A percentile compares a stretch with the other conserved stretches of the same genome.
phyloP scores from a whole-genome alignment of 2,113 vertebrate genomes.

The Ophthalmolycus amberensis region DNA sequence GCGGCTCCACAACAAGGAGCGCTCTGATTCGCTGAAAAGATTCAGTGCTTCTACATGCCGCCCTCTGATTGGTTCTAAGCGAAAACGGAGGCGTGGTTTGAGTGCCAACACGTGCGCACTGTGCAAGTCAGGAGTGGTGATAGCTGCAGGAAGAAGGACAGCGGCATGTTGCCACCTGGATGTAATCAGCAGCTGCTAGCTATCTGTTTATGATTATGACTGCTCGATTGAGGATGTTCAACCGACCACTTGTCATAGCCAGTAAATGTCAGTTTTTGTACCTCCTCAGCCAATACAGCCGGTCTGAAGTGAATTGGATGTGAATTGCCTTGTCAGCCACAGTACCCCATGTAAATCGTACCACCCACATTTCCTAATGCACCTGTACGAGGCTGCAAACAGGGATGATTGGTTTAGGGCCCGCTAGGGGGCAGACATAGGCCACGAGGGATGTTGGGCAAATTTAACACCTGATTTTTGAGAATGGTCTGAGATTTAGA shows the following conservation, averaged over 20 bases:
- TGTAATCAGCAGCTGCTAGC: conserved; percentile 32
- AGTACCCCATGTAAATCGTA: background rate
- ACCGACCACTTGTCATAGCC: conserved; percentile 51
- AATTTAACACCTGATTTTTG: conserved; percentile 16
- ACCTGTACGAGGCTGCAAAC: conserved; percentile 3
- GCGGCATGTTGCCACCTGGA: conserved; percentile 55
- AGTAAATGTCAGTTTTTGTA: conserved; percentile 38
- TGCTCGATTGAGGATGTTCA: conserved; percentile 48
- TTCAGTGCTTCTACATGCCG: background rate
- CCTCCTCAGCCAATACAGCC: conserved; percentile 14
- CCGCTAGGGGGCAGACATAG: conserved; percentile 71
- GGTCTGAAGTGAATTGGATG: background rate
- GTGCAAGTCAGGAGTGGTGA: conserved; percentile 17
- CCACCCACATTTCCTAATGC: background rate
- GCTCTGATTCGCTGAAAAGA: conserved; percentile 58
- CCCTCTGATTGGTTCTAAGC: conserved; percentile 39
- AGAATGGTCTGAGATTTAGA: conserved; percentile 11
- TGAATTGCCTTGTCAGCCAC: conserved; percentile 14
- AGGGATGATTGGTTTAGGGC: background rate
- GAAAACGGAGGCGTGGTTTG: background rate
- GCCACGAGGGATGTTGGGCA: conserved; percentile 42
- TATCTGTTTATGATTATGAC: conserved; percentile 63
- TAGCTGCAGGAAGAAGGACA: background rate
- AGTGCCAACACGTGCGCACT: conserved; percentile 24
- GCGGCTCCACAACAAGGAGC: conserved; percentile 40